Evolutionary conservation across 53 echinoderm and acorn worm species (phyloP), one percentile per base, ranked within the genome.

Genomic region (Zoroaster sp.): DNA sequence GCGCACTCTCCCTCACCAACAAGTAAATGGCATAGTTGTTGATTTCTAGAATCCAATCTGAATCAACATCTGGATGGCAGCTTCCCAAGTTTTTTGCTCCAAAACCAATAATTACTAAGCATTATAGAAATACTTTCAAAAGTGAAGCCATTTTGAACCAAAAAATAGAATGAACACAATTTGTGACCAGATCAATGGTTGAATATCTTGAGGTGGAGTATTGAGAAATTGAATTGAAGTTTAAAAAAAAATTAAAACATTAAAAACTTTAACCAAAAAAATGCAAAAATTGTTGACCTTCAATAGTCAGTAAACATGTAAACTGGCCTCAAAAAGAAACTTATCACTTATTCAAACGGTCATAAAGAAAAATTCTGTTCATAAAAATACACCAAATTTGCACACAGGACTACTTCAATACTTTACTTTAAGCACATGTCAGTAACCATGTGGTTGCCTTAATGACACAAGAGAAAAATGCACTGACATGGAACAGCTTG

Each of bases 1-100:
- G 53, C 32, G 34, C 35, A 35, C 59, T 72, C 12, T 87, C 87
- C 23, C 28, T 72, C 2, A 35, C 74, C 74, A 73, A 12, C 73
- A 47, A 49, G 35, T 87, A 87, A 54, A 87, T 51, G 37, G 59
- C 87, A 73, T 87, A 87, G 51, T 87, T 47, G 33, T 72, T 73
- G 1, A 87, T 73, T 46, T 51, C 5, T 20, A 47, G 5, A 43
- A 36, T 17, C 87, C 73, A 39, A 17, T 86, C 73, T 39, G 73
- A 73, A 53, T 73, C 53, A 20, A 37, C 73, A 55, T 8, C 73
- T 73, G 73, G 74, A 73, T 47, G 47, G 87, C 73, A 87, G 39
- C 28, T 38, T 31, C 71, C 87, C 20, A 74, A 23, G 45, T 54
- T n/a, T 8, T 40, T 55, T 2, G 40, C 37, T 20, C 67, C 32